phyloP scores from a whole-genome alignment of 1,140 invertebrate species.

The Hypothenemus hampei region DNA sequence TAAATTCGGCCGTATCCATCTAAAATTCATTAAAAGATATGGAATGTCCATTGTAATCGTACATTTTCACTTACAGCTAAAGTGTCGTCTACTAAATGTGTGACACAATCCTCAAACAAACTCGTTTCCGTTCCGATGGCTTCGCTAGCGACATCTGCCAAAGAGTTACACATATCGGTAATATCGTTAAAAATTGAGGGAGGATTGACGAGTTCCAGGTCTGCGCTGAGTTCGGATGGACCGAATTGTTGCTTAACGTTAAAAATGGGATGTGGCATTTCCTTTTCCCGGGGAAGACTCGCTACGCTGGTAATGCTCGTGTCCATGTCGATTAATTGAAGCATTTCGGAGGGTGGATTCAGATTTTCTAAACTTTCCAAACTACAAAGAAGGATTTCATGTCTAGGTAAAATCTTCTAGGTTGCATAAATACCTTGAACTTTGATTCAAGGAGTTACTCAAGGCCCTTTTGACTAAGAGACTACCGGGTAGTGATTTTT shows the following conservation, averaged over 20 bases:
- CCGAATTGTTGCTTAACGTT: constrained; percentile 51
- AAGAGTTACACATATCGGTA: constrained; percentile 57
- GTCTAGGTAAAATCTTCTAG: constrained; percentile 43
- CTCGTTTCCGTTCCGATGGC: constrained; percentile 54
- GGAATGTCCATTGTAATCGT: too few relatives aligned
- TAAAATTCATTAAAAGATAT: constrained; percentile 5
- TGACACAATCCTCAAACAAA: constrained; percentile 50
- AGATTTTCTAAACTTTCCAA: constrained; percentile 67
- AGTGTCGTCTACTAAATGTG: constrained; percentile 47
- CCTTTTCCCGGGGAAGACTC: constrained; percentile 73
- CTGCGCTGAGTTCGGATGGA: constrained; percentile 37
- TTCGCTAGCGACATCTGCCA: constrained; percentile 54
- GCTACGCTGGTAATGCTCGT: constrained; percentile 78
- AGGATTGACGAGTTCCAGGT: constrained; percentile 61
- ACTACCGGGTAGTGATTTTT: constrained; percentile 64
- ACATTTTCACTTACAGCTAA: too few relatives aligned
- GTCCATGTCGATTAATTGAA: constrained; percentile 71
- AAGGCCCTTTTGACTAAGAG: constrained; percentile 65
- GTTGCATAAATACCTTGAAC: constrained; percentile 38
- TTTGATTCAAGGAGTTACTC: constrained; percentile 52
- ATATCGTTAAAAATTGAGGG: constrained; percentile 59
- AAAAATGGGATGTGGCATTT: constrained; percentile 43
- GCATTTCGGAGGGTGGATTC: constrained; percentile 77
- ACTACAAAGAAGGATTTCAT: constrained; percentile 48
- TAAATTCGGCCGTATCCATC: constrained; percentile 37